phyloP scores from a whole-genome alignment of 2,797 vertebrate genomes.

The Scarus forsteni region DNA sequence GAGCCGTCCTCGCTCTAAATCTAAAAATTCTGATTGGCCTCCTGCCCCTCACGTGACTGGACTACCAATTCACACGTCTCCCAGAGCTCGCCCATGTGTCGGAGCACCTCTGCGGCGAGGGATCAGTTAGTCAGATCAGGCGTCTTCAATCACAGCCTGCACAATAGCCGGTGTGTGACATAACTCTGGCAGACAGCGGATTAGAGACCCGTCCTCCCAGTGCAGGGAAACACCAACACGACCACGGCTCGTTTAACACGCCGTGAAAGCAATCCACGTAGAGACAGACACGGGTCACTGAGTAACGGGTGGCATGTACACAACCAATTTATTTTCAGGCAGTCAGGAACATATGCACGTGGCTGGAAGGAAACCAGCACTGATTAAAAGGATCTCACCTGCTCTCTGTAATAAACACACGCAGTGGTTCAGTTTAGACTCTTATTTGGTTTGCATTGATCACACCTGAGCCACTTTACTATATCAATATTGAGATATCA shows the following conservation, averaged over 20 bases:
- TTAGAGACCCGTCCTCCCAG: constrained; percentile 53
- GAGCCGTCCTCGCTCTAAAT: constrained; percentile 29
- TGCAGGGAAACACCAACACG: constrained; percentile 75
- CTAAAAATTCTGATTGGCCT: constrained; percentile 44
- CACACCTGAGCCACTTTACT: background rate
- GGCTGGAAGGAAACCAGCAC: constrained; percentile 42
- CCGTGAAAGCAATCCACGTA: constrained; percentile 73
- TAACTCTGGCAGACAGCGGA: constrained; percentile 66
- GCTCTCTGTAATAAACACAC: constrained; percentile 18
- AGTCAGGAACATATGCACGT: constrained; percentile 71
- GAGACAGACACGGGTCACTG: constrained; percentile 78
- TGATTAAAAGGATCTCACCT: constrained; percentile 29
- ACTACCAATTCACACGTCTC: constrained; percentile 66
- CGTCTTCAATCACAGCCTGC: constrained; percentile 70
- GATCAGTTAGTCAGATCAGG: constrained; percentile 76
- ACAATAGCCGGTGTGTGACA: constrained; percentile 73
- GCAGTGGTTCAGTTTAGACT: background rate
- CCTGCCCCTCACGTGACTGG: constrained; percentile 57
- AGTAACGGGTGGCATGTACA: constrained; percentile 64
- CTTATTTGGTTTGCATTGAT: background rate
- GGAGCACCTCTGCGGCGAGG: constrained; percentile 61
- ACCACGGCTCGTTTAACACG: constrained; percentile 81
- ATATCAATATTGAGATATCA: background rate
- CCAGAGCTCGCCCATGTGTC: constrained; percentile 29
- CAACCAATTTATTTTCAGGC: constrained; percentile 78